Base-by-base conservation (phyloP, 2,113 vertebrate genomes). In the Perognathus longimembris region DNA sequence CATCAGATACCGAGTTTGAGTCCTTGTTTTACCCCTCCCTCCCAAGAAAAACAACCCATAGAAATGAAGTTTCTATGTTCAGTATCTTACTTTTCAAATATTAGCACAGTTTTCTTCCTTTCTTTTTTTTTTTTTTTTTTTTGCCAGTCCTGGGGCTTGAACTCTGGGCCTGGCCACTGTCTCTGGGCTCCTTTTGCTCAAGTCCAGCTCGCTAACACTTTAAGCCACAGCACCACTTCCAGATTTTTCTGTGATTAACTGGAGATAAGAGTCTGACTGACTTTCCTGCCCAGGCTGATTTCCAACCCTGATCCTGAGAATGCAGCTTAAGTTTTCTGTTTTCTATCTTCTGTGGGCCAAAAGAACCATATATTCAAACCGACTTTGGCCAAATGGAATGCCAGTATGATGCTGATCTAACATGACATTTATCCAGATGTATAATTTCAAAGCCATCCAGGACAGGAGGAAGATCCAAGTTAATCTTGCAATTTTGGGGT, bases 21-120 rank as follows among this genome's bases (percentile, higher is more conserved):
- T 54, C 50, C 50, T 54, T 15, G 3, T 18, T 15, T 54, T 54
- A 15, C 17, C 14, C 17, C 50, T 7, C 45, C 11, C 11, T 4
- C 45, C 9, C 9, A 45, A 45, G 45, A 54, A 54, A 54, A 54
- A 54, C 12, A 54, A 14, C 17, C 50, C 50, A 18, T 54, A 54
- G 87, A 95, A 90, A 82, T 42, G 85, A 22, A 50, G 77, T 70
- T 88, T 75, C 64, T 71, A 9, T 86, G 42, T 89, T 54, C 45
- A 95, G 40, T 5, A 17, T 88, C 45, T 90, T 88, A 76, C 90
- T 91, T 92, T 92, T 89, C 75, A 94, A 86, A 75, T 42, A 15
- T n/a, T 80, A 66, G 12, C 36, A 88, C 70, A 61, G 24, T 92
- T 94, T 93, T 88, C 71, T 91, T 45, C 45, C 45, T 45, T 11